phyloP scores from a whole-genome alignment of 2,888 invertebrate species.

The Pyrocoelia pectoralis region DNA sequence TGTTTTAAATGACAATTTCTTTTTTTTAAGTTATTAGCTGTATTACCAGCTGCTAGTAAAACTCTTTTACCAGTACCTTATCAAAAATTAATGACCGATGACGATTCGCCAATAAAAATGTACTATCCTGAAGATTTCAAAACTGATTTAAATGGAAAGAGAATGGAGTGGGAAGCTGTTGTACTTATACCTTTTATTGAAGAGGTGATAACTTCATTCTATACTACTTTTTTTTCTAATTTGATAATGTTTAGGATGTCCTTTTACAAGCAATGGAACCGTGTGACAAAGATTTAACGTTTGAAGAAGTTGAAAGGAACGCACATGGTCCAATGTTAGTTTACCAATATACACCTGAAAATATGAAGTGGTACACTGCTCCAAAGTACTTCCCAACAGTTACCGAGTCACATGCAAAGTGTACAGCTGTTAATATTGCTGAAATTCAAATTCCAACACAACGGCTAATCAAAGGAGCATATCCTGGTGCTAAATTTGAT shows the following conservation, averaged over 20 bases:
- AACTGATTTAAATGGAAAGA: slow-evolving; percentile 95
- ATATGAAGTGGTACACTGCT: slow-evolving; percentile 66
- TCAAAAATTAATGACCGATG: slow-evolving; percentile 78
- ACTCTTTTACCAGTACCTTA: slow-evolving; percentile 79
- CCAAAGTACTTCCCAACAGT: slow-evolving; percentile 72
- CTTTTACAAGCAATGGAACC: slow-evolving; percentile 80
- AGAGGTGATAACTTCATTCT: slow-evolving; percentile 64
- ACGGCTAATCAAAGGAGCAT: slow-evolving; percentile 73
- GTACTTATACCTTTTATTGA: slow-evolving; percentile 94
- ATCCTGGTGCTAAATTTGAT: slow-evolving; percentile 72
- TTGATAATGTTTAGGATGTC: slow-evolving; percentile 60
- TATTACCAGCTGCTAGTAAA: slow-evolving; percentile 87
- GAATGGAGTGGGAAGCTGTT: slow-evolving; percentile 96
- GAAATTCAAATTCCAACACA: slow-evolving; percentile 67
- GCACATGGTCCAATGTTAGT: slow-evolving; percentile 86
- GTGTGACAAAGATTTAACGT: slow-evolving; percentile 70
- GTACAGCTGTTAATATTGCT: slow-evolving; percentile 62
- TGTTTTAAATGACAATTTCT: too few relatives aligned
- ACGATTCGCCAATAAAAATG: slow-evolving; percentile 82
- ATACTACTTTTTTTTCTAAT: slow-evolving; percentile 5
- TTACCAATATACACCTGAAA: slow-evolving; percentile 69
- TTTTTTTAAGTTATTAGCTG: slow-evolving; percentile 75
- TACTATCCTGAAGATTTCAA: slow-evolving; percentile 93
- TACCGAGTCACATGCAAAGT: slow-evolving; percentile 65
- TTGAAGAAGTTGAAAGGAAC: slow-evolving; percentile 79